phyloP scores from a whole-genome alignment of 2,797 vertebrate genomes.

The Eutrigla gurnardus region DNA sequence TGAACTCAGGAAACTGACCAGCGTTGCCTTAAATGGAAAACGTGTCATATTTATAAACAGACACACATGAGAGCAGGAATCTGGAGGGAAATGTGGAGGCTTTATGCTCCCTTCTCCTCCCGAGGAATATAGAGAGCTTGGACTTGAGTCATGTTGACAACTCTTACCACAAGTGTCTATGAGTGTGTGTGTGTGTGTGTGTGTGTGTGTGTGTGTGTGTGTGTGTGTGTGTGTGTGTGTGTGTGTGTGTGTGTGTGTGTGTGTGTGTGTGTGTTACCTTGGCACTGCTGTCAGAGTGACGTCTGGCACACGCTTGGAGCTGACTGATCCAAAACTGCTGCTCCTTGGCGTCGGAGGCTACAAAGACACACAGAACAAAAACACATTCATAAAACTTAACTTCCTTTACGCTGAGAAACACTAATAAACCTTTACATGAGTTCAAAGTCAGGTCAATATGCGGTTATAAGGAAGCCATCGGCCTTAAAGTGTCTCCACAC shows the following conservation, averaged over 20 bases:
- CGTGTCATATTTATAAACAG: slow-evolving; percentile 29
- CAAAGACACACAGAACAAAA: slow-evolving; percentile 36
- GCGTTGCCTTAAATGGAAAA: slow-evolving; percentile 28
- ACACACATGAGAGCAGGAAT: slow-evolving; percentile 10
- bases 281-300: slow-evolving; percentile 91
- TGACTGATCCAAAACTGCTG: slow-evolving; percentile 96
- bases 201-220: slow-evolving; percentile 19
- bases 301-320: slow-evolving; percentile 93
- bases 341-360: slow-evolving; percentile 93
- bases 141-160: slow-evolving; percentile 37
- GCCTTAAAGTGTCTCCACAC: slow-evolving; percentile 22
- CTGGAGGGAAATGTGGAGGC: slow-evolving; percentile 40
- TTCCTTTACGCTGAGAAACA: neutral
- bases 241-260: slow-evolving; percentile 23
- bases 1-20: slow-evolving; percentile 15
- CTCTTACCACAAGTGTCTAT: neutral
- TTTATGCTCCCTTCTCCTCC: slow-evolving; percentile 32
- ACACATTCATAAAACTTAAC: neutral
- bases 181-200: neutral
- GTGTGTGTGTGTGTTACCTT: slow-evolving; percentile 84
- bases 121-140: slow-evolving; percentile 27
- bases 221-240: slow-evolving; percentile 8
- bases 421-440: neutral
- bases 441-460: slow-evolving; percentile 30
- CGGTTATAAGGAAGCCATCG: slow-evolving; percentile 14